phyloP scores from a whole-genome alignment of 2,113 vertebrate genomes.

The Hypomesus transpacificus region DNA sequence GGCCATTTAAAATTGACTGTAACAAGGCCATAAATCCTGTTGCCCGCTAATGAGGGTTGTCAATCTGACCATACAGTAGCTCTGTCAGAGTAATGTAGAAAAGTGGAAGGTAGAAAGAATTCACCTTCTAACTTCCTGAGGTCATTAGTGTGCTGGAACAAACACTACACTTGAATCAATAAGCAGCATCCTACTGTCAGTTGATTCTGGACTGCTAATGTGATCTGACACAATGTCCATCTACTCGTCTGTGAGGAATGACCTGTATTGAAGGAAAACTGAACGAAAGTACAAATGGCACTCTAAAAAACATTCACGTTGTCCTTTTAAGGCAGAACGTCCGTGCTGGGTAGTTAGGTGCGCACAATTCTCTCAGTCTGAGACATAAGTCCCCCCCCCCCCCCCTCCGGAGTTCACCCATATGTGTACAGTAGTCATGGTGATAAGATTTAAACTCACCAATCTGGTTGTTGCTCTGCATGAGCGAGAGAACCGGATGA shows the following conservation, averaged over 20 bases:
- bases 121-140: not conserved
- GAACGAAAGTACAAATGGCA: no score
- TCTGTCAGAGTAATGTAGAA: not conserved
- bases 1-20: constrained; percentile 11
- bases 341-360: no score
- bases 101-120: not conserved
- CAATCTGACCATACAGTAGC: not conserved
- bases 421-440: no score
- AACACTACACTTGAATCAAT: not conserved
- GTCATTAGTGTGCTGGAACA: not conserved
- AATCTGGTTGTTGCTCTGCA: not conserved
- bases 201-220: not conserved
- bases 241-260: no score
- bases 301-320: no score
- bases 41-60: constrained; percentile 3
- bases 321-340: no score
- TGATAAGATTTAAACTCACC: no score
- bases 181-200: not conserved
- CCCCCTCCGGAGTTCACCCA: no score
- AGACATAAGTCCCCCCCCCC: no score
- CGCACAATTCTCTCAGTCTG: no score
- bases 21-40: constrained; percentile 18
- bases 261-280: no score
- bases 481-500: constrained; percentile 2
- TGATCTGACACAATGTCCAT: not conserved